Evolutionary conservation across 1,140 invertebrate genomes (phyloP).

Genomic region (Elymnias hypermnestra): DNA sequence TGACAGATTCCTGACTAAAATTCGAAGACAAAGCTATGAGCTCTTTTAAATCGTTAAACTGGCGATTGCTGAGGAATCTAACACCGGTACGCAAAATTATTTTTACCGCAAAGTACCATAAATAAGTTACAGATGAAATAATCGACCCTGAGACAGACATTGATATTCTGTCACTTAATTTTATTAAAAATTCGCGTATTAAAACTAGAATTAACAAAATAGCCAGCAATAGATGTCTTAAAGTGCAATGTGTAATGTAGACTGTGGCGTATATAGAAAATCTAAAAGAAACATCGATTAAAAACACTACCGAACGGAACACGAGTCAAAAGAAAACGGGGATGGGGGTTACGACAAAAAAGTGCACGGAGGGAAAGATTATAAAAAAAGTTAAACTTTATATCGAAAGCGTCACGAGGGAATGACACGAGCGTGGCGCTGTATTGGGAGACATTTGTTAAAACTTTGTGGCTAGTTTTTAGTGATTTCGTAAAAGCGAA

Average conservation of each 20-base stretch:
- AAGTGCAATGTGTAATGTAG: slow-evolving; percentile 10
- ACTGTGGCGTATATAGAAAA: slow-evolving; percentile 10
- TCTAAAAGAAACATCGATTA: slow-evolving; percentile 22
- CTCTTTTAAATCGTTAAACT: no score
- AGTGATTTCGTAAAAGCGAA: slow-evolving; percentile 11
- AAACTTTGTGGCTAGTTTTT: no score
- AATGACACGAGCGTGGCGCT: slow-evolving; percentile 43
- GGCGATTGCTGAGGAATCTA: no score
- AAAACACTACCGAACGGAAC: slow-evolving; percentile 15
- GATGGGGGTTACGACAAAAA: slow-evolving; percentile 24
- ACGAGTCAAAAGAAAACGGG: slow-evolving; percentile 16
- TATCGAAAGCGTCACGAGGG: slow-evolving; percentile 35
- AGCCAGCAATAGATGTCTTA: slow-evolving; percentile 4
- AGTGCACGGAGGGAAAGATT: slow-evolving; percentile 23
- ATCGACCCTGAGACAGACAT: no score
- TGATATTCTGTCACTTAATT: no score
- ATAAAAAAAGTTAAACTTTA: slow-evolving; percentile 15
- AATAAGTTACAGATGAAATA: no score
- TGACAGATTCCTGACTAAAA: no score
- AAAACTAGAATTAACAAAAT: slow-evolving; percentile 7
- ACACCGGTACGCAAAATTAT: no score
- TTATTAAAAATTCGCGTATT: not conserved
- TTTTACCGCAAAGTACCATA: no score
- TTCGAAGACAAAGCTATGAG: no score
- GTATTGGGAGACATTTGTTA: slow-evolving; percentile 42